phyloP scores from a whole-genome alignment of 2,888 invertebrate genomes.

The Agonum fuliginosum region DNA sequence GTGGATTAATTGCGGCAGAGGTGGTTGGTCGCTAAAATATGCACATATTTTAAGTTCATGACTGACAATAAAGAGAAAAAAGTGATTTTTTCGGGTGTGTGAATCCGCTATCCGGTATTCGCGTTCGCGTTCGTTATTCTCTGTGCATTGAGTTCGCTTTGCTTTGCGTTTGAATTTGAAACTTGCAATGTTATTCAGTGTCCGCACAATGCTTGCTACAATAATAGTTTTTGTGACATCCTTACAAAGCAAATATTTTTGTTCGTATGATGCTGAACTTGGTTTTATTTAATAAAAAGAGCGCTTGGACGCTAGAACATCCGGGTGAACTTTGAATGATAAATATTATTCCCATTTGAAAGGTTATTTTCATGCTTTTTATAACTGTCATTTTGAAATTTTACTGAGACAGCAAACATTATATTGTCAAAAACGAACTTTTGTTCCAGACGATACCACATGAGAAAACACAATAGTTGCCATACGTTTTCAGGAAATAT shows the following conservation, averaged over 20 bases:
- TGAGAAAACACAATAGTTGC: too few relatives aligned
- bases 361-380: constrained; percentile 21
- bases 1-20: constrained; percentile 13
- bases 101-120: constrained; percentile 21
- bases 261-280: constrained; percentile 52
- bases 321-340: constrained; percentile 27
- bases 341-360: constrained; percentile 40
- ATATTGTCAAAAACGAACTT: too few relatives aligned
- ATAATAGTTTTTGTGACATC: constrained; percentile 50
- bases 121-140: constrained; percentile 32
- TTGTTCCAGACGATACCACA: too few relatives aligned
- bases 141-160: constrained; percentile 15
- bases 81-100: constrained; percentile 31
- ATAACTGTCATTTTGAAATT: not conserved
- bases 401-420: not conserved
- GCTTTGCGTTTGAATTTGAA: constrained; percentile 49
- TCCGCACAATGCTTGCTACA: constrained; percentile 53
- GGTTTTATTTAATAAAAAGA: constrained; percentile 46
- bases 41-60: constrained; percentile 49
- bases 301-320: constrained; percentile 14
- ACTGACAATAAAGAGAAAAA: constrained; percentile 36
- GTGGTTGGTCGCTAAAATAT: constrained; percentile 37
- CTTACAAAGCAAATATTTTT: constrained; percentile 58
- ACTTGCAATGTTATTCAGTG: constrained; percentile 55
- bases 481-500: too few relatives aligned